A percentile compares a stretch with the other conserved stretches of the same genome.
Conservation (phyloP, 2,888 invertebrate species). For the Monochamus alternatus region DNA sequence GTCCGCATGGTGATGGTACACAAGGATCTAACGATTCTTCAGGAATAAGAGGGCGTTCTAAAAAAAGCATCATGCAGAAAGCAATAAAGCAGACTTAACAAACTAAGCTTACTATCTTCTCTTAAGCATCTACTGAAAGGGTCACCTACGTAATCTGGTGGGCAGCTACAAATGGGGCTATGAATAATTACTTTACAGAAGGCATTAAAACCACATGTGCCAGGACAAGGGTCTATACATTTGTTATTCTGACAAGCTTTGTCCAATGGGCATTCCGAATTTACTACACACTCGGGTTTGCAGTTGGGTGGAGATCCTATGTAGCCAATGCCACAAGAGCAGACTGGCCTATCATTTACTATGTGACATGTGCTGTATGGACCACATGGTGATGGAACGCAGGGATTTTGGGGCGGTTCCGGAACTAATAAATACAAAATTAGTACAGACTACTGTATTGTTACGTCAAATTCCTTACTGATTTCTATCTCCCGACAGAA, state of each 20-base stretch:
- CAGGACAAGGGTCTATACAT: conserved; percentile 84
- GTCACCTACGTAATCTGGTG: conserved; percentile 81
- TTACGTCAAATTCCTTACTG: conserved; percentile 60
- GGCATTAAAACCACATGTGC: conserved; percentile 84
- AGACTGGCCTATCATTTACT: conserved; percentile 82
- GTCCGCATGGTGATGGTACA: conserved; percentile 83
- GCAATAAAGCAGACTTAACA: conserved; percentile 22
- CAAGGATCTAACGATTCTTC: conserved; percentile 73
- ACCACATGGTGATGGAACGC: conserved; percentile 85
- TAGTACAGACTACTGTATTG: not conserved
- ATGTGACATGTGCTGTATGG: conserved; percentile 84
- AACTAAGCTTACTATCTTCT: conserved; percentile 76
- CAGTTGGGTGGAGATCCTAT: conserved; percentile 85
- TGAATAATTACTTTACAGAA: conserved; percentile 86
- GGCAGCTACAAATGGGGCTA: conserved; percentile 85
- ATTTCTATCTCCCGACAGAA: conserved; percentile 72
- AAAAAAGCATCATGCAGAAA: conserved; percentile 57
- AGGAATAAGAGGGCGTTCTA: conserved; percentile 61
- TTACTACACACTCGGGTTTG: conserved; percentile 84
- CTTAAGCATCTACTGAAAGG: conserved; percentile 82
- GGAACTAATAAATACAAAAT: conserved; percentile 54
- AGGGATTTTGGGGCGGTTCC: conserved; percentile 75
- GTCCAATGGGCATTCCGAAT: conserved; percentile 83
- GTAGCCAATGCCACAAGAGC: conserved; percentile 83
- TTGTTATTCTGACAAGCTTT: conserved; percentile 85